Base-by-base conservation (phyloP, 2,888 invertebrate genomes). In the Eupeodes luniger region DNA sequence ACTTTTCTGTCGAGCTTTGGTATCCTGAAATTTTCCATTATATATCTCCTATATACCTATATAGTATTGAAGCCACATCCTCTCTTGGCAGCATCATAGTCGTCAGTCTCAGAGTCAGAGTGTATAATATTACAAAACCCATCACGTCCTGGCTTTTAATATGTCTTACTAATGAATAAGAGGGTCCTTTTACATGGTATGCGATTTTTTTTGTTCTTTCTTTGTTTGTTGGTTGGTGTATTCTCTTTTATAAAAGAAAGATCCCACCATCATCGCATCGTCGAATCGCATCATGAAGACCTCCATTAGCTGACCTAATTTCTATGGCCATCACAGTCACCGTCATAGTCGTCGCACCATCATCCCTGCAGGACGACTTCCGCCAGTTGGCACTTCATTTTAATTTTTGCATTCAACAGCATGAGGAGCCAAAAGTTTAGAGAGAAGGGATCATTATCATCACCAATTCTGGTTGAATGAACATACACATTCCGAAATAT, bases 341-440 rank as follows among this genome's bases (percentile, higher is more conserved):
- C 27, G 3, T 27, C 27, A 27, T 27, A 11, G 34, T 9, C 40
- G 40, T 40, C 27, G 27, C 40, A 40, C 4, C 40, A 40, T 9
- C 74, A 53, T 44, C 78, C 40, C 36, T 51, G 67, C 67, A 67
- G 67, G 51, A 70, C 40, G 9, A 40, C 55, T 55, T 78, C 16
- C 49, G 69, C 27, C 36, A 76, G 72, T 77, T 85, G 81, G 59
- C 66, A 85, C 70, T 85, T 66, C 64, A 85, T 85, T 85, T 64
- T 76, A 44, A 81, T 81, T 70, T 27, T 70, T 81, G 85, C 76
- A 81, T 76, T 77, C 76, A 81, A 70, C 70, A 67, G 53, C 62
- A 27, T 40, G 74, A 72, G 59, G 53, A 55, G 36, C 79, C 66
- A 55, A 70, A 70, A 70, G 70, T 55, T 27, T 70, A 51, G 64